Evolutionary conservation across 2,888 invertebrate genomes (phyloP), one percentile per base, ranked within the genome.

Genomic region (Xanthia icteritia): DNA sequence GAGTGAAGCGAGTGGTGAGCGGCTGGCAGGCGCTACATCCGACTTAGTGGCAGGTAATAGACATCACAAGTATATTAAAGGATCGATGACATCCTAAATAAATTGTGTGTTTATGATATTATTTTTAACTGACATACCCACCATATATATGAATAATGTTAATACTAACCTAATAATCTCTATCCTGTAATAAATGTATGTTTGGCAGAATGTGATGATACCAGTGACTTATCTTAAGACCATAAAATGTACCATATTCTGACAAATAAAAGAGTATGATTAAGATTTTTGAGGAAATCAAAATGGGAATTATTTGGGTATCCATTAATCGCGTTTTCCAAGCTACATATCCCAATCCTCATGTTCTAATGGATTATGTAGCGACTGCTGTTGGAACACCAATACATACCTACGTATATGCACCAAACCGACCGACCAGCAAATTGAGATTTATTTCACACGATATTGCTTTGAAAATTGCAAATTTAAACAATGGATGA

Each of bases 341-440:
- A 23, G 31, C 42, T 64, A 23, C 15, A 51, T 81, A 23, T 60
- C 36, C 65, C 1, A 27, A 31, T 13, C 63, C 70, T 82, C 58
- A 82, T n/a, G 27, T 73, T 73, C 67, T 77, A 82, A 82, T 82
- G 73, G 71, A 77, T 68, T 68, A 73, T 77, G 64, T 78, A 68
- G 67, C 63, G 20, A 73, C 31, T 72, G 45, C 56, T 54, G 42
- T 54, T n/a, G 45, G 15, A 56, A 58, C 9, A 73, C 20, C 20
- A 73, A 73, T 73, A 31, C 73, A 45, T 65, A 65, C 54, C 45
- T 65, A 65, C 27, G n/a, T 80, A 45, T 60, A 63, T 27, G 42
- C 36, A 65, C 0, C 20, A 54, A 45, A 36, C 71, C 39, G 9
- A 23, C 61, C 36, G 27, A 9, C 15, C 63, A 58, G 27, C 15